Conservation (phyloP, 2,113 vertebrate genomes). For the Holacanthus passer region DNA sequence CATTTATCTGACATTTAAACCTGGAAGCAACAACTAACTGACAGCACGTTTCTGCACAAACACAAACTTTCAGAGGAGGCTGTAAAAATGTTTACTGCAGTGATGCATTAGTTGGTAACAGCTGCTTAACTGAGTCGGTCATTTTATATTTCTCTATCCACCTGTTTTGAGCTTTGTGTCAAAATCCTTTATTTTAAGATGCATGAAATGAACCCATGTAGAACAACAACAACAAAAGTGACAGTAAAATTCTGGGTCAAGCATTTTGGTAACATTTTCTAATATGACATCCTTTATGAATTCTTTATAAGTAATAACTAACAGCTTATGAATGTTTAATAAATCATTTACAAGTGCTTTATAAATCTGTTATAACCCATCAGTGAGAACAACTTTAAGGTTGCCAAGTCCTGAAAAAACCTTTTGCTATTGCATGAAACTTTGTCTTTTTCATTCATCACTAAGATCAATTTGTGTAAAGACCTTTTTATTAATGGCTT, state of each 20-base stretch:
- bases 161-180: conserved; percentile 1
- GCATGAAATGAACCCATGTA: neutral
- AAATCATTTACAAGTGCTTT: neutral
- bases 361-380: neutral
- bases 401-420: neutral
- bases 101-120: neutral
- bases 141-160: conserved; percentile 21
- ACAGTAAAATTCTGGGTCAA: neutral
- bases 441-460: too few species aligned
- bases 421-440: neutral
- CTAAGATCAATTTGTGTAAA: neutral
- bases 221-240: neutral
- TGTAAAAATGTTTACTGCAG: conserved; percentile 20
- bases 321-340: neutral
- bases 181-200: conserved; percentile 16
- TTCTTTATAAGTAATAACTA: neutral
- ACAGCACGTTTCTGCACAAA: conserved; percentile 28
- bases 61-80: conserved; percentile 26
- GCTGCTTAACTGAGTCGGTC: neutral
- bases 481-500: neutral
- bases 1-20: conserved; percentile 72
- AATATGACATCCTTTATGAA: neutral
- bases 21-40: conserved; percentile 29
- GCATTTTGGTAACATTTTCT: neutral
- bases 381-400: neutral